Evolutionary conservation across 2,797 vertebrate species (phyloP), one percentile per base, ranked within the genome.

Genomic region (Euphonia xanthogaster): DNA sequence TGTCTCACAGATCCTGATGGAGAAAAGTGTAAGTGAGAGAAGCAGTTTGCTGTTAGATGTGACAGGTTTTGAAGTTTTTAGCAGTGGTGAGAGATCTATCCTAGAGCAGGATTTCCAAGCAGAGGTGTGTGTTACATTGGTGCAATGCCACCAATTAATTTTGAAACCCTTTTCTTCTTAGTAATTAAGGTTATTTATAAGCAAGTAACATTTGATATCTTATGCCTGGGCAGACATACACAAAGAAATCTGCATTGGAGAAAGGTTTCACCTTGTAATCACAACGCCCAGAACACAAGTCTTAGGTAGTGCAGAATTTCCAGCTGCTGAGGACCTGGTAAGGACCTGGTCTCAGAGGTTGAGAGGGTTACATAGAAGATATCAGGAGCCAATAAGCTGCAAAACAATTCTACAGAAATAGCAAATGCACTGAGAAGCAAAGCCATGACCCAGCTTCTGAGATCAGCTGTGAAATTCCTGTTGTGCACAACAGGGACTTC

Each of bases 1-100:
- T 0, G 67, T 97, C 47, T 97, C 95, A 0, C 92, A 89, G 48
- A 47, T 96, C 83, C 91, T 93, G 87, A 96, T 97, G 96, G 96
- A 98, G 72, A 95, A 90, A 80, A 97, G 75, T 4, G 96, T 97
- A 91, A 96, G 97, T 95, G 51, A 76, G 81, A 48, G 66, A 48
- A 75, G 20, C 25, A 78, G 12, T 7, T 9, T 55, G 15, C 39
- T 78, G 20, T 5, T 65, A 19, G 25, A 14, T 54, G 20, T 68
- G 30, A 30, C 58, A 25, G 11, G 39, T 86, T 81, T 30, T 18
- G 4, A 45, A 51, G 12, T 1, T 54, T 67, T 58, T 58, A 12
- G 48, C 71, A 83, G 65, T 3, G 2, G 3, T 53, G 47, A 72
- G 39, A 65, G 21, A 21, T 68, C 44, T 58, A 3, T 44, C 37